Evolutionary conservation across 2,113 vertebrate genomes (phyloP).

Genomic region (Mellivora capensis): DNA sequence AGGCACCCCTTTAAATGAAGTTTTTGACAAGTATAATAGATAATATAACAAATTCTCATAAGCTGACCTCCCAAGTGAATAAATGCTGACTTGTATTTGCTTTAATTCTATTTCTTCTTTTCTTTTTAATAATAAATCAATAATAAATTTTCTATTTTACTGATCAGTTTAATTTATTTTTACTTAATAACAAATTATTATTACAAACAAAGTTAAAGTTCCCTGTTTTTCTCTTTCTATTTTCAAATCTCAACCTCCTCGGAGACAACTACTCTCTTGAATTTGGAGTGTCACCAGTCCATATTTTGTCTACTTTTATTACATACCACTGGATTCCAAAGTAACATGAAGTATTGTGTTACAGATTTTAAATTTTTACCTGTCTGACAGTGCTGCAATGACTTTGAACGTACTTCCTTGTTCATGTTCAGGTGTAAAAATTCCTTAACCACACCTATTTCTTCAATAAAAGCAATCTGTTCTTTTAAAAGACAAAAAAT

Average conservation of each 20-base stretch:
- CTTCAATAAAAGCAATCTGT: conserved; percentile 74
- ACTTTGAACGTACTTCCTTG: neutral
- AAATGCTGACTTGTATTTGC: neutral
- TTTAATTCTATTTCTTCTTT: conserved; percentile 19
- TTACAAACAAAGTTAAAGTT: neutral
- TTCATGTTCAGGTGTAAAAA: neutral
- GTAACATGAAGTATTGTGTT: neutral
- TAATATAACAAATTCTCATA: neutral
- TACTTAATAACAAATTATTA: neutral
- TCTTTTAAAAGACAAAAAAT: conserved; percentile 66
- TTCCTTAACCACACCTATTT: neutral
- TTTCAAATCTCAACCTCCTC: neutral
- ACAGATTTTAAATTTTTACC: neutral
- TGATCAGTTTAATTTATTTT: neutral
- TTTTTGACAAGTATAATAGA: neutral
- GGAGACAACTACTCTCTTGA: neutral
- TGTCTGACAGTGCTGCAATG: neutral
- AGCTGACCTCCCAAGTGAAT: neutral
- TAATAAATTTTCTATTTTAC: neutral
- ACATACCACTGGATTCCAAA: neutral
- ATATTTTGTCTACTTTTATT: neutral
- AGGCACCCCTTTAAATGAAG: neutral
- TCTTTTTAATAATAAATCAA: neutral
- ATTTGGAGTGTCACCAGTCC: neutral
- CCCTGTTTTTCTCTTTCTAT: neutral